Base-by-base conservation (phyloP, 2,113 vertebrate species). In the Tragelaphus strepsiceros region DNA sequence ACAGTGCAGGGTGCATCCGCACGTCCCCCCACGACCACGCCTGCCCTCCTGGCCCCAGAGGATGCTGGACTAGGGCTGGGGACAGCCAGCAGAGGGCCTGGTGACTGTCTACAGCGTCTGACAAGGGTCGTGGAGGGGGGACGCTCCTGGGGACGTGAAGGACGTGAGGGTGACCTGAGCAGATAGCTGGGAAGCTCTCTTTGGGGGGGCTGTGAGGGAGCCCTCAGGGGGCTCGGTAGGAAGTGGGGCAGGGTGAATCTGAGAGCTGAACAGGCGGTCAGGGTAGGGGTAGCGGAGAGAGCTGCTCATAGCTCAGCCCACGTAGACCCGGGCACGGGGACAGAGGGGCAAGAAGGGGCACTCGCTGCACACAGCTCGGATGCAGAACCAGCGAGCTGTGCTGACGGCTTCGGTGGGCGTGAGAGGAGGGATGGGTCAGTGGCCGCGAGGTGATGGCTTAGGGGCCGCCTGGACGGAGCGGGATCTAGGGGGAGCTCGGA, bases 301-400 rank as follows among this genome's bases (percentile, higher is more conserved):
- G 2, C 22, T 1, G 0, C 2, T 2, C n/a, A 7, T 9, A 58
- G 81, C 43, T 22, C 1, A 0, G 6, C 22, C 56, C 0, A 17
- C 4, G 10, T 56, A 30, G 80, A 19, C 24, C 32, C 0, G 5
- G 67, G 1, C 7, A 11, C 14, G 39, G 49, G 59, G 17, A 12
- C 2, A 8, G 13, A 5, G 11, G 43, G 35, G 24, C 5, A 0
- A 3, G 67, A 10, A 30, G 28, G 10, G 22, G 12, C 0, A 0
- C n/a, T 54, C 4, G 5, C 30, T 30, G 17, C 6, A 15, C 3
- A 1, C 1, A 43, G 19, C 35, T 5, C 3, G 2, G 11, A n/a
- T 2, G 15, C 7, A 28, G 26, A 39, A n/a, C 39, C 26, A 4
- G 30, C 10, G 21, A 1, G n/a, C 9, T 71, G 21, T 64, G 35